Percentiles rank a stretch among this genome's conserved stretches.
Evolutionary conservation across 2,113 vertebrate species (phyloP).

Genomic region (Hippolais icterina): DNA sequence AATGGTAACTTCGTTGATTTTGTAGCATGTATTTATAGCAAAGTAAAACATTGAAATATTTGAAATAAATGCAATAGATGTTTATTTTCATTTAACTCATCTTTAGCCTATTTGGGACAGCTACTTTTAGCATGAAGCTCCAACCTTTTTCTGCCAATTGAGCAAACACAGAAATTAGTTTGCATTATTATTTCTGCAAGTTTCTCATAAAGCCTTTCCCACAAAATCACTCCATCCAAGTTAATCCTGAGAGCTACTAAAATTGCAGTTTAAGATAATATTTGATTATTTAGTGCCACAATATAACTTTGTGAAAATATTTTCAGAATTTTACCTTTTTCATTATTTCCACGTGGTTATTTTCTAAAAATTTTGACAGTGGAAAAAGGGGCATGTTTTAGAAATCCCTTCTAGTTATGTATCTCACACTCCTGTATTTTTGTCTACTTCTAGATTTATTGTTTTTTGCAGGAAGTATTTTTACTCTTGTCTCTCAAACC

Average conservation of each 20-base stretch:
- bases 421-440: neutral
- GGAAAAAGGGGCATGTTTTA: neutral
- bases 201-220: neutral
- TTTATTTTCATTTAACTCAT: neutral
- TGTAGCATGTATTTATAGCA: neutral
- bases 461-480: neutral
- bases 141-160: neutral
- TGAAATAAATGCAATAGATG: neutral
- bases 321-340: neutral
- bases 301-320: neutral
- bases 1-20: neutral
- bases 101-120: neutral
- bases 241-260: neutral
- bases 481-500: neutral
- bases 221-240: neutral
- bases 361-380: neutral
- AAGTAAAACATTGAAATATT: neutral
- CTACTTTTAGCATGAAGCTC: neutral
- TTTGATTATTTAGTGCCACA: neutral
- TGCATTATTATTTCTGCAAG: neutral
- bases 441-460: neutral
- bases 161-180: neutral
- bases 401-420: neutral
- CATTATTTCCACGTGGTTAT: neutral
- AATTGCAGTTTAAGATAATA: neutral